These are phyloP conservation scores for Dipodomys spectabilis DNA, from an alignment of 2,113 vertebrate species.

Conservation along the genomic window DNA sequence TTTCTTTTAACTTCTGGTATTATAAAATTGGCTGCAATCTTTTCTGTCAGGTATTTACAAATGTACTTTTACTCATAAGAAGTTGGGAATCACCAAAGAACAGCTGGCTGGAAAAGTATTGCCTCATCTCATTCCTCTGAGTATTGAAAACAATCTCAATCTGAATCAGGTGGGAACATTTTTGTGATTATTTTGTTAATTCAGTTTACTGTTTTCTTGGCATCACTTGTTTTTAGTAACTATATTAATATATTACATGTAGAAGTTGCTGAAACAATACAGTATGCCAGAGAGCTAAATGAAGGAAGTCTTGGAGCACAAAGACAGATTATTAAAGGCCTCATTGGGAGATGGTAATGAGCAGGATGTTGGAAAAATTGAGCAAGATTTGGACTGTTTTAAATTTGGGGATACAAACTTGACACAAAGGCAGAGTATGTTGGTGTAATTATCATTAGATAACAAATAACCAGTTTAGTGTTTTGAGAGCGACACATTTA, in stretches of 20 bases:
- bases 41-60: constrained; percentile 95
- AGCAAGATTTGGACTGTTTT: neutral
- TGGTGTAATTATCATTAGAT: neutral
- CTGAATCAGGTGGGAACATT: constrained; percentile 93
- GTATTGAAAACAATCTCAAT: constrained; percentile 99
- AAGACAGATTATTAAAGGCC: neutral
- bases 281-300: neutral
- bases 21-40: constrained; percentile 49
- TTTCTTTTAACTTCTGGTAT: neutral
- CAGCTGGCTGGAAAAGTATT: constrained; percentile 95
- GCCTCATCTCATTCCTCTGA: constrained; percentile 97
- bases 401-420: neutral
- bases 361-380: neutral
- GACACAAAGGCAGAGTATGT: neutral
- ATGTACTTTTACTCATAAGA: constrained; percentile 98
- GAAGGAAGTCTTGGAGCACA: neutral
- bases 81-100: constrained; percentile 98
- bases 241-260: neutral
- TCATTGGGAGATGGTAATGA: neutral
- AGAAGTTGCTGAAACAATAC: constrained; percentile 16
- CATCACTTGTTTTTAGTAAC: neutral
- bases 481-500: neutral
- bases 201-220: neutral
- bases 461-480: neutral
- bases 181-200: neutral